Evolutionary conservation across 1,140 invertebrate genomes (phyloP), one percentile per base, ranked within the genome.

Genomic region (Drosophila malerkotliana): DNA sequence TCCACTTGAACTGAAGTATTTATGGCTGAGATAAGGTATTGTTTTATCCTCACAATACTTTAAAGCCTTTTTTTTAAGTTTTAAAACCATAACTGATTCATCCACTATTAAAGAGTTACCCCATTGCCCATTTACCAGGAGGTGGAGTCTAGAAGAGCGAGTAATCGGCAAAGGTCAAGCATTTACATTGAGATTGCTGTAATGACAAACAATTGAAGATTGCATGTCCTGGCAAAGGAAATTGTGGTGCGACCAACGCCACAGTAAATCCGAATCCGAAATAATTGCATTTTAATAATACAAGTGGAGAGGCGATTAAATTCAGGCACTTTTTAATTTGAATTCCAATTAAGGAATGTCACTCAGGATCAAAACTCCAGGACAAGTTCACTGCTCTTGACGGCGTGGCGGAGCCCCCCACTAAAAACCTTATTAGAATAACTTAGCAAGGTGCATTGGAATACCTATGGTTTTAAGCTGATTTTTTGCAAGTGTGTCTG

Each of bases 281-380:
- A 44, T 75, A 76, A 77, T 77, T 77, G 57, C 63, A 69, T 62
- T 77, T 77, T 68, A 76, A 76, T 76, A 76, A 76, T 76, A 76
- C 72, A 76, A 66, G 55, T 21, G 54, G 49, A 52, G 44, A 28
- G 12, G 48, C 72, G 60, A 74, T 74, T 64, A 55, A 66, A 53
- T 51, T 30, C 48, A 41, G 51, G 37, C 15, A 56, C 28, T 66
- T 68, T 66, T 78, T 47, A 73, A 68, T 78, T 79, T 59, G 47
- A 61, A 61, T 73, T 73, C 69, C 60, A 79, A 79, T 79, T 61
- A 73, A 37, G 44, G 48, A 78, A 79, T 73, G 76, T 58, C 77
- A 78, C 56, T 79, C 68, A 64, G 18, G 58, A 41, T 12, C 10
- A 34, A 26, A 24, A 12, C 9, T 37, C 21, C 14, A 9, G 18